phyloP scores from a whole-genome alignment of 2,113 vertebrate genomes.

The Cebidichthys violaceus region DNA sequence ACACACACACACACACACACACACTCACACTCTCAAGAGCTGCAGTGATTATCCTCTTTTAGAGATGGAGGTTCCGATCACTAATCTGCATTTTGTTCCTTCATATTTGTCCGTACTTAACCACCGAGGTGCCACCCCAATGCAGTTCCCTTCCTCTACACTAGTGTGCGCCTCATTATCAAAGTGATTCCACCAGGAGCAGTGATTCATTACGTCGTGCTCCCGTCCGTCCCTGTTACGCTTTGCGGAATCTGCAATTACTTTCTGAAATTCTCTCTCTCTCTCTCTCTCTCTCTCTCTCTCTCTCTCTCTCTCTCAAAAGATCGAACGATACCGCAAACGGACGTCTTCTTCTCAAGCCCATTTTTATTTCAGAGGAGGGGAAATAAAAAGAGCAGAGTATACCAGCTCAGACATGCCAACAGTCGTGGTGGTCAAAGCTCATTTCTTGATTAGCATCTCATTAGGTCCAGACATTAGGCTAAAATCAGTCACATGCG shows the following conservation, averaged over 20 bases:
- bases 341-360: too few relatives aligned
- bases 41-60: neutral
- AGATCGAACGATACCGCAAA: too few relatives aligned
- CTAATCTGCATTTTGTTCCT: slow-evolving; percentile 12
- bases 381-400: too few relatives aligned
- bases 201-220: slow-evolving; percentile 7
- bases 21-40: too few relatives aligned
- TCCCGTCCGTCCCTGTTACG: slow-evolving; percentile 5
- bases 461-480: neutral
- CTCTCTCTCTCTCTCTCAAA: too few relatives aligned
- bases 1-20: too few relatives aligned
- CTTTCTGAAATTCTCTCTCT: neutral
- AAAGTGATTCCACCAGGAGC: slow-evolving; percentile 39
- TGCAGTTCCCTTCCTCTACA: slow-evolving; percentile 4
- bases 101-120: too few relatives aligned
- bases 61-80: neutral
- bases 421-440: neutral
- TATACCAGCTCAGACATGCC: neutral
- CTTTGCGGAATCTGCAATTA: slow-evolving; percentile 43
- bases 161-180: neutral
- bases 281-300: too few relatives aligned
- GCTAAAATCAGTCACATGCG: neutral
- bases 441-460: neutral
- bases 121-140: too few relatives aligned
- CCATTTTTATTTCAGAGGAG: too few relatives aligned